Evolutionary conservation across 2,797 vertebrate species (phyloP).

Genomic region (Hydrocynus forskahlii): DNA sequence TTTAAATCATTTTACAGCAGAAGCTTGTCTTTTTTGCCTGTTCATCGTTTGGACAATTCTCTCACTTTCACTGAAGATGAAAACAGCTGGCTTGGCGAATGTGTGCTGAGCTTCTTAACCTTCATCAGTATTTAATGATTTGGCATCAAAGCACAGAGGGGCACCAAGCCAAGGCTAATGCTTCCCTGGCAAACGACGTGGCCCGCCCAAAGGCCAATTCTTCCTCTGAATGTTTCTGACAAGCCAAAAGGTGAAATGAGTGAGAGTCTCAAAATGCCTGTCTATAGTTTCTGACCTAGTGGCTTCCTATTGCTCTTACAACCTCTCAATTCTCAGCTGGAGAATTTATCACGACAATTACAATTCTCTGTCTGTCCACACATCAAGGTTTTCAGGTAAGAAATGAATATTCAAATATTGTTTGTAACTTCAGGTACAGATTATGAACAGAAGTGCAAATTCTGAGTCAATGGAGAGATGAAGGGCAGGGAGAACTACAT

Average conservation of each 20-base stretch:
- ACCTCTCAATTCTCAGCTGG: background rate
- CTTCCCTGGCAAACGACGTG: slow-evolving; percentile 58
- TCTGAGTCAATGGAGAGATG: slow-evolving; percentile 10
- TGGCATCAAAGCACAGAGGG: slow-evolving; percentile 56
- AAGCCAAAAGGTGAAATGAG: background rate
- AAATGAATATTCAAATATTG: background rate
- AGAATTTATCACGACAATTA: background rate
- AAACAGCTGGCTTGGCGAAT: slow-evolving; percentile 37
- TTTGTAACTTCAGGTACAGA: background rate
- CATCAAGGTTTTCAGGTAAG: background rate
- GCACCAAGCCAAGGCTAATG: slow-evolving; percentile 55
- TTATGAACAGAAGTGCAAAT: slow-evolving; percentile 47
- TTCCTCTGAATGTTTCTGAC: slow-evolving; percentile 10
- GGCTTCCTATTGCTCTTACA: background rate
- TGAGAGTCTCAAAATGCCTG: background rate
- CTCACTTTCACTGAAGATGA: slow-evolving; percentile 8
- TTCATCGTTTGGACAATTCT: background rate
- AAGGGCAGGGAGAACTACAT: slow-evolving; percentile 40
- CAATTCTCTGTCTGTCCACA: background rate
- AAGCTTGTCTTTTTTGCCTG: no score
- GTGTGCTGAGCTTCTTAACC: slow-evolving; percentile 54
- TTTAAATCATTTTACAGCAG: background rate
- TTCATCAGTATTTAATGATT: slow-evolving; percentile 59
- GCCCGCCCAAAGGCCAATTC: slow-evolving; percentile 12
- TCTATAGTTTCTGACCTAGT: background rate